These are phyloP conservation scores for Margaritifera margaritifera DNA, from an alignment of 2,888 invertebrate species.

Conservation along the genomic window DNA sequence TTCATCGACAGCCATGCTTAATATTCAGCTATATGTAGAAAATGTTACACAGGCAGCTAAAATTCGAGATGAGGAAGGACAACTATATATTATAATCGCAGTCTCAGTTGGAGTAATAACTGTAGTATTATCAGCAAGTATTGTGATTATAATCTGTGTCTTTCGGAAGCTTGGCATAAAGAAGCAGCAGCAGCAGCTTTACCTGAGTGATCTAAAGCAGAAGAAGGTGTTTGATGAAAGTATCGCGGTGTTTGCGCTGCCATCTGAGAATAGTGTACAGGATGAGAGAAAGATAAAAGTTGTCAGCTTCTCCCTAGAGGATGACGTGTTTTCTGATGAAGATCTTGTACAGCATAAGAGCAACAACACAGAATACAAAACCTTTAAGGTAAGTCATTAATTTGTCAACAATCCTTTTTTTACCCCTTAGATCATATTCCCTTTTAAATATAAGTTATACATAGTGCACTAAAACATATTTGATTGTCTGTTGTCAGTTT, in stretches of 20 bases:
- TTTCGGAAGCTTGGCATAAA: slow-evolving; percentile 34
- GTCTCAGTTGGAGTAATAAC: slow-evolving; percentile 38
- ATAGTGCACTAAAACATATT: too few species aligned
- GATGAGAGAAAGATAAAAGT: slow-evolving; percentile 45
- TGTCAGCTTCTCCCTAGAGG: slow-evolving; percentile 47
- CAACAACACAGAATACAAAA: too few species aligned
- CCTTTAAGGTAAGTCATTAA: too few species aligned
- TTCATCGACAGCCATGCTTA: slow-evolving; percentile 24
- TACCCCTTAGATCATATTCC: too few species aligned
- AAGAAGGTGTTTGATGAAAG: slow-evolving; percentile 33
- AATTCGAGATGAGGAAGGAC: slow-evolving; percentile 8
- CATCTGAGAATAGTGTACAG: slow-evolving; percentile 27
- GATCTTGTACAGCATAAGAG: too few species aligned
- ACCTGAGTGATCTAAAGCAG: slow-evolving; percentile 19
- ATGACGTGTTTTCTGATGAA: slow-evolving; percentile 2
- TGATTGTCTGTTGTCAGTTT: too few species aligned
- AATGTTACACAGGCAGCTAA: slow-evolving; percentile 17
- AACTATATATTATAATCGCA: slow-evolving; percentile 43
- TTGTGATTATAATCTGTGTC: slow-evolving; percentile 43
- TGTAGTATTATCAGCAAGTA: slow-evolving; percentile 38
- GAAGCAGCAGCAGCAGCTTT: slow-evolving; percentile 21
- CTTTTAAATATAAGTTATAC: too few species aligned
- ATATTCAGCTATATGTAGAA: slow-evolving; percentile 24
- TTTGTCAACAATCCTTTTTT: too few species aligned
- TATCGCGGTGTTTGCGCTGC: slow-evolving; percentile 32